These are phyloP conservation scores for Aulostomus chinensis DNA, from an alignment of 2,797 vertebrate genomes.

Conservation along the genomic window DNA sequence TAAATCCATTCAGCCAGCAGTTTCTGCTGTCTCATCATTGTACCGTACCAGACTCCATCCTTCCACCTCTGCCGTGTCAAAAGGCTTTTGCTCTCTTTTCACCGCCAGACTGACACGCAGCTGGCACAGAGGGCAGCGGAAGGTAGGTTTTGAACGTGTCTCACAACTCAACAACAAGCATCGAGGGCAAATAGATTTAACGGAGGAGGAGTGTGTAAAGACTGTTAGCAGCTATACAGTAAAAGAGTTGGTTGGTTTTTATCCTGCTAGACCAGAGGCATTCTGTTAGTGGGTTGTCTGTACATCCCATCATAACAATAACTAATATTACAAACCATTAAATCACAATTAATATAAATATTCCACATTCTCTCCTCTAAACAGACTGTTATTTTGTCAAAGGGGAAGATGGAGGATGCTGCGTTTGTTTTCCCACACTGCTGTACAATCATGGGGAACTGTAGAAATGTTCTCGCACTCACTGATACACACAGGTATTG, in stretches of 20 bases:
- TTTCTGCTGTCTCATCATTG: constrained; percentile 74
- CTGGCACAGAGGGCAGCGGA: not conserved
- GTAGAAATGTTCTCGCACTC: constrained; percentile 41
- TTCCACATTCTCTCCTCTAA: too few relatives aligned
- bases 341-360: too few relatives aligned
- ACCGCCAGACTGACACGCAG: constrained; percentile 24
- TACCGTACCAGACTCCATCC: constrained; percentile 37
- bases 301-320: too few relatives aligned
- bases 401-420: not conserved
- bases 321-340: too few relatives aligned
- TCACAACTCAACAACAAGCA: constrained; percentile 8
- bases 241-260: too few relatives aligned
- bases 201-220: too few relatives aligned
- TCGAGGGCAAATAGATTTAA: not conserved
- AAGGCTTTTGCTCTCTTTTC: constrained; percentile 45
- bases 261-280: too few relatives aligned
- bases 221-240: too few relatives aligned
- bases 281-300: too few relatives aligned
- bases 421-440: constrained; percentile 7
- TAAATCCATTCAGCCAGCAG: constrained; percentile 54
- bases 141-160: constrained; percentile 15
- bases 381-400: not conserved
- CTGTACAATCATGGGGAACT: constrained; percentile 37
- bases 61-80: constrained; percentile 32
- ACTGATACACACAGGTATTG: not conserved